Evolutionary conservation across 2,797 vertebrate species (phyloP), one percentile per base, ranked within the genome.

Genomic region (Dermochelys coriacea): DNA sequence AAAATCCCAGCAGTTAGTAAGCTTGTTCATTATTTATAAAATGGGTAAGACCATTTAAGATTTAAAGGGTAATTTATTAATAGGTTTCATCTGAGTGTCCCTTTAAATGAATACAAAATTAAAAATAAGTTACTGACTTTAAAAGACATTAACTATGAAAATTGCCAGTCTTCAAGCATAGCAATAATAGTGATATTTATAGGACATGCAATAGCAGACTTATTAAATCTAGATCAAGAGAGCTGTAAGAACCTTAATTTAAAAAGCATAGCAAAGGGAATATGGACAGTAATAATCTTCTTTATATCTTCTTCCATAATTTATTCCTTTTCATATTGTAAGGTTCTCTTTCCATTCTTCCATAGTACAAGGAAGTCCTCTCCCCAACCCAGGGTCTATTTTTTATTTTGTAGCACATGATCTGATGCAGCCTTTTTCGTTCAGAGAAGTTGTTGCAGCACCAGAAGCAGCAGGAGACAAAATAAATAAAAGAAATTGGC

Each of bases 21-120:
- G 64, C 61, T 54, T 37, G 14, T 9, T 25, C 4, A 5, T 14
- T 59, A 45, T 59, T 50, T 84, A 51, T 93, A 85, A 94, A 92
- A 93, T 61, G 29, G 6, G 5, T 80, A 34, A 6, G 81, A 51
- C 5, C 14, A 68, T 79, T 83, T 52, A 71, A 71, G 8, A 27
- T 93, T 86, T 87, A 71, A 79, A 86, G 27, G n/a, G 80, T 79
- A 64, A 21, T 14, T 52, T 51, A 71, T 96, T 89, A 77, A 77
- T 77, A 49, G 45, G 49, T 77, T 77, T 77, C 81, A 88, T 64
- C 78, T 78, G 23, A 80, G 4, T 15, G 82, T 90, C 91, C 85
- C 23, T 85, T 80, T 47, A 29, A 49, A 47, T 49, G 41, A 77
- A 29, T 31, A 49, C 9, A 15, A 77, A 29, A 29, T 49, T 29